Evolutionary conservation across 2,888 invertebrate genomes (phyloP).

Genomic region (Pandemis heparana): DNA sequence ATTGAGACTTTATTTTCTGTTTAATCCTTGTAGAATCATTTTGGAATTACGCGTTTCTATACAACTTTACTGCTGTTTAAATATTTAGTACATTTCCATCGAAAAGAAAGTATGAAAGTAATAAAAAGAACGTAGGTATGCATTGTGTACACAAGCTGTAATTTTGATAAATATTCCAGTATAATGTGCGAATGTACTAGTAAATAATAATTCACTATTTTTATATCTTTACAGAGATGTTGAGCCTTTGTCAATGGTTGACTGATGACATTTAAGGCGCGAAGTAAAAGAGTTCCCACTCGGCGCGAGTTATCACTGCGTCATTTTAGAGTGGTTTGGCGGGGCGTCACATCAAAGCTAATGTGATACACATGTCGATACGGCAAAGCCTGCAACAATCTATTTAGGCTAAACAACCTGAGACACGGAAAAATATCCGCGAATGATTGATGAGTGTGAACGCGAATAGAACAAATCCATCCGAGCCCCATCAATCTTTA

Average conservation of each 20-base stretch:
- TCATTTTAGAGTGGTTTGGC: conserved; percentile 30
- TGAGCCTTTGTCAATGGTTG: not conserved
- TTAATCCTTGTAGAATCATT: no score
- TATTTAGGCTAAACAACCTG: conserved; percentile 83
- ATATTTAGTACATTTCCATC: no score
- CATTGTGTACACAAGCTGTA: no score
- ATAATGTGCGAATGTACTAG: not conserved
- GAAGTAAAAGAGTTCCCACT: conserved; percentile 19
- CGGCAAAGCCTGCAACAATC: conserved; percentile 76
- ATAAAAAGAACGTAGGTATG: no score
- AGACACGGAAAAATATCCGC: conserved; percentile 84
- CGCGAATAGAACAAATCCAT: conserved; percentile 85
- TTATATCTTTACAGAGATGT: not conserved
- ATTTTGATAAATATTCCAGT: no score
- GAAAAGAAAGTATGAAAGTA: no score
- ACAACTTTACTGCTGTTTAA: no score
- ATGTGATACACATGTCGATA: conserved; percentile 74
- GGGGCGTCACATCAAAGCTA: conserved; percentile 61
- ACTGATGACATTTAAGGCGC: conserved; percentile 6
- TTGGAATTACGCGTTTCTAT: no score
- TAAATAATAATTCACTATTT: not conserved
- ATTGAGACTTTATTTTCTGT: no score
- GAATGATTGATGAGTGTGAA: conserved; percentile 83
- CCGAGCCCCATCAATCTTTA: conserved; percentile 81
- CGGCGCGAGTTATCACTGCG: conserved; percentile 17